Conservation (phyloP, 2,888 invertebrate species). For the Meiosimyza decipiens region DNA sequence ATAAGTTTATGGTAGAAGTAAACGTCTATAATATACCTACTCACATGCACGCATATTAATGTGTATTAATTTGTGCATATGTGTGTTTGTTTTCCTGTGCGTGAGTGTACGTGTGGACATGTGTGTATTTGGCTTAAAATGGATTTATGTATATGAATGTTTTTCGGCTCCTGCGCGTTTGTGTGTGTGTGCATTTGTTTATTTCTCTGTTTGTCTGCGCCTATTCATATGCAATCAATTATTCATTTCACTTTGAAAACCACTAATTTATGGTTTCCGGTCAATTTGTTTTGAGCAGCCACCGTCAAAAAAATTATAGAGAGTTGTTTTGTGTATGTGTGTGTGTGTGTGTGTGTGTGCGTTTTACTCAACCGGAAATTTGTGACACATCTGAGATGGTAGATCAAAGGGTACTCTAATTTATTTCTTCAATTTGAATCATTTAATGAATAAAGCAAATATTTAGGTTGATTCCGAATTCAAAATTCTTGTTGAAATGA, state of each 20-base stretch:
- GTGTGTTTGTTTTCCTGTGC: neutral
- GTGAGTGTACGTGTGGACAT: too few species aligned
- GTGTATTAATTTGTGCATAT: neutral
- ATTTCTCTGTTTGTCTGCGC: constrained; percentile 14
- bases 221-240: constrained; percentile 29
- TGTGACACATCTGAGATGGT: neutral
- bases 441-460: too few species aligned
- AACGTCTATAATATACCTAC: constrained; percentile 26
- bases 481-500: too few species aligned
- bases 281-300: constrained; percentile 10
- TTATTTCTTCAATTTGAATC: too few species aligned
- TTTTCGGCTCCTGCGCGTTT: neutral
- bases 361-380: neutral
- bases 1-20: neutral
- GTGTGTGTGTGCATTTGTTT: neutral
- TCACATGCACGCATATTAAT: constrained; percentile 40
- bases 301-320: neutral
- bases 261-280: constrained; percentile 30
- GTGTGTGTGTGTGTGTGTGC: too few species aligned
- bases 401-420: too few species aligned
- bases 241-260: constrained; percentile 7
- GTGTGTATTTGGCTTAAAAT: too few species aligned
- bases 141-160: neutral
- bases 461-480: too few species aligned
- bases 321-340: neutral